Conservation (phyloP, 2,888 invertebrate species). For the Syritta pipiens region DNA sequence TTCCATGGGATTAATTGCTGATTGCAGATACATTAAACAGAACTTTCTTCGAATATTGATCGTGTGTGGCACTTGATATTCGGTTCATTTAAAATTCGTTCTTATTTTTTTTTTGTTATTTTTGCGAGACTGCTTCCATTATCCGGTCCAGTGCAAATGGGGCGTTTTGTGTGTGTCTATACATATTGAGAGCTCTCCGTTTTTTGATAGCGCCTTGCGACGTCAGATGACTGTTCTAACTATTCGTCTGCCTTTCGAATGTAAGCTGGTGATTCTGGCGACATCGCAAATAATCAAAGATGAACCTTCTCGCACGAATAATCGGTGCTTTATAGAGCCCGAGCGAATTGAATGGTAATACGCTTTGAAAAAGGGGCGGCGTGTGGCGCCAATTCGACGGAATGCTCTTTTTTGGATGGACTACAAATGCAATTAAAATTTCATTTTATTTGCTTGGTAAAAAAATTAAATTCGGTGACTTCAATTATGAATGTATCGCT, state of each 20-base stretch:
- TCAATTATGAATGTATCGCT: not conserved
- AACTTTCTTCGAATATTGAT: constrained; percentile 52
- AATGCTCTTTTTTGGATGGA: not conserved
- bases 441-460: too few relatives aligned
- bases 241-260: too few relatives aligned
- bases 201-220: too few relatives aligned
- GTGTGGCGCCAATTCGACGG: not conserved
- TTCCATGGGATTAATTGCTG: constrained; percentile 65
- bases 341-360: constrained; percentile 5
- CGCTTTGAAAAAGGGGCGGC: constrained; percentile 24
- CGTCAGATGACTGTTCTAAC: too few relatives aligned
- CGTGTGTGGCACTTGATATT: constrained; percentile 50
- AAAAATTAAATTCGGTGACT: too few relatives aligned
- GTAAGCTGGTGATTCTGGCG: constrained; percentile 32
- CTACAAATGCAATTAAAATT: constrained; percentile 27
- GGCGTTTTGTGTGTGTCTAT: constrained; percentile 39
- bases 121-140: not conserved
- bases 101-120: not conserved
- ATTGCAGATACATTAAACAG: constrained; percentile 59
- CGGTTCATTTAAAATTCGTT: not conserved
- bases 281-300: constrained; percentile 7
- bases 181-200: not conserved
- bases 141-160: constrained; percentile 28
- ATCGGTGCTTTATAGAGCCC: not conserved
- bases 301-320: not conserved